These are phyloP conservation scores for Cheumatopsyche charites DNA, from an alignment of 1,140 invertebrate species.

Conservation along the genomic window DNA sequence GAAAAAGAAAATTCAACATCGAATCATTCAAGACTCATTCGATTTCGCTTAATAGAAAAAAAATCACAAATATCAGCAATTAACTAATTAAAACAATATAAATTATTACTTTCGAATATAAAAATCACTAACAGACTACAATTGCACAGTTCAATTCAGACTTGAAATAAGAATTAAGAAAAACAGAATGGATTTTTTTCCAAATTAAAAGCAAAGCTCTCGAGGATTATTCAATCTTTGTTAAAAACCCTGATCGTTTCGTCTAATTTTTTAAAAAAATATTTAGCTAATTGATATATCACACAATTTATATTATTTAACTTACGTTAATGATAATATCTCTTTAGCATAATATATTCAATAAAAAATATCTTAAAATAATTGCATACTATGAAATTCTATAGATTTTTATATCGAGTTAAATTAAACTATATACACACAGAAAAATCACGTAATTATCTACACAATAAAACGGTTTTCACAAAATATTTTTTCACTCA, in stretches of 20 bases:
- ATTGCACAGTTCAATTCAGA: constrained; percentile 22
- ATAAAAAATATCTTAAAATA: too few relatives aligned
- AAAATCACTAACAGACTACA: not conserved
- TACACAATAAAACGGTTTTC: too few relatives aligned
- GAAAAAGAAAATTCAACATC: too few relatives aligned
- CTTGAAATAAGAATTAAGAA: not conserved
- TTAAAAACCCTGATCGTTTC: not conserved
- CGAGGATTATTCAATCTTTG: not conserved
- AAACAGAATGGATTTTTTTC: too few relatives aligned
- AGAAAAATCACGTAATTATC: not conserved
- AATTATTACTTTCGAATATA: not conserved
- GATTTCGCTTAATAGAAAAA: not conserved
- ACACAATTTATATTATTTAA: not conserved
- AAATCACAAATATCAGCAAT: not conserved
- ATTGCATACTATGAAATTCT: too few relatives aligned
- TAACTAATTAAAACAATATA: not conserved
- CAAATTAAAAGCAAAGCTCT: not conserved
- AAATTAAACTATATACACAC: too few relatives aligned
- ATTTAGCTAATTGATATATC: constrained; percentile 5
- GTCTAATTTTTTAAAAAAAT: not conserved
- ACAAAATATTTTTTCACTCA: too few relatives aligned
- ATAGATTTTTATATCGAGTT: too few relatives aligned
- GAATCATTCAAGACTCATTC: too few relatives aligned
- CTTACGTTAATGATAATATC: too few relatives aligned
- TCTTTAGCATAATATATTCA: too few relatives aligned